Conservation (phyloP, 2,888 invertebrate species). For the Linnaemya tessellans region DNA sequence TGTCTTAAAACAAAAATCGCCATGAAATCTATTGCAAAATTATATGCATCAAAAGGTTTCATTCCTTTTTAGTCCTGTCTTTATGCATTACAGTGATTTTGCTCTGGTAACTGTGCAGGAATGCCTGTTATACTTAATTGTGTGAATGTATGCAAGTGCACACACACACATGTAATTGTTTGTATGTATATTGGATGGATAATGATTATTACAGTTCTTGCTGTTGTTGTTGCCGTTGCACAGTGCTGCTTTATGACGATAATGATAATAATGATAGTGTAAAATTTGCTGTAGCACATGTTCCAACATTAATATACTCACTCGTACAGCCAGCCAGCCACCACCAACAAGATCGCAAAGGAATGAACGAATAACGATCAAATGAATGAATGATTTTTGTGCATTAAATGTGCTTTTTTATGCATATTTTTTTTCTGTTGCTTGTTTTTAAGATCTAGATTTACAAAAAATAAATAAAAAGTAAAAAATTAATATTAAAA, state of each 20-base stretch:
- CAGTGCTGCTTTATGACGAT: conserved; percentile 54
- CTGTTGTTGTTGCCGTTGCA: conserved; percentile 50
- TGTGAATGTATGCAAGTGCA: background rate
- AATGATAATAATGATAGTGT: conserved; percentile 77
- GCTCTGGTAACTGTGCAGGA: conserved; percentile 61
- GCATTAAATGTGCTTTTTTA: conserved; percentile 66
- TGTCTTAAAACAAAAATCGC: too few relatives aligned
- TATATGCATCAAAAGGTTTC: background rate
- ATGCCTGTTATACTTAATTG: conserved; percentile 45
- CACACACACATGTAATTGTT: background rate
- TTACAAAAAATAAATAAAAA: conserved; percentile 41
- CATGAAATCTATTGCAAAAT: background rate
- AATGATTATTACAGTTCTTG: conserved; percentile 38
- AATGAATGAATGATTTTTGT: conserved; percentile 64
- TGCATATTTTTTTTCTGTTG: conserved; percentile 50
- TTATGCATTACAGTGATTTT: conserved; percentile 24
- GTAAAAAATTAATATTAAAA: too few relatives aligned
- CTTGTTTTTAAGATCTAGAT: conserved; percentile 51
- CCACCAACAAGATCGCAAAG: background rate
- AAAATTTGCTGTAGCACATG: conserved; percentile 78
- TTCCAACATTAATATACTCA: conserved; percentile 60
- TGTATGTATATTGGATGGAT: conserved; percentile 48
- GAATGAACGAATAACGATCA: conserved; percentile 15
- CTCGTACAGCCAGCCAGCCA: background rate
- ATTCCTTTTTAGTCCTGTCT: conserved; percentile 57